Conservation (phyloP, 53 echinoderm and acorn worm species). For the Crossaster papposus region DNA sequence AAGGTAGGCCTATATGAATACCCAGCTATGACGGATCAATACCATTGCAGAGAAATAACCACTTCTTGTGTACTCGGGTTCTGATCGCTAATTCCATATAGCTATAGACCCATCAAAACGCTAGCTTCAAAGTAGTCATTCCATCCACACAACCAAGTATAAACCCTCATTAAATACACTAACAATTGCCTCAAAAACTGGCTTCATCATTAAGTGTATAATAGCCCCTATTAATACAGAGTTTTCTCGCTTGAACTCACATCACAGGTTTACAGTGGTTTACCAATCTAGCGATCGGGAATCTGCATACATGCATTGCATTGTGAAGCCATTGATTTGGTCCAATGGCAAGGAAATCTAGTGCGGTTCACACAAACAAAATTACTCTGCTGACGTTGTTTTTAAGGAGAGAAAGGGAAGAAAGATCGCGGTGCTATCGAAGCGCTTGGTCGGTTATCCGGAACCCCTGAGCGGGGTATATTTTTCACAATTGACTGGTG, state of each 20-base stretch:
- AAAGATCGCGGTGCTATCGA: not conserved
- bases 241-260: not conserved
- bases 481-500: not conserved
- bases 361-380: too few species aligned
- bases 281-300: not conserved
- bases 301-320: not conserved
- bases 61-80: too few species aligned
- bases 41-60: too few species aligned
- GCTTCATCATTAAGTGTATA: not conserved
- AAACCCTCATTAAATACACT: not conserved
- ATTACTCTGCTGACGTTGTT: too few species aligned
- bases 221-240: not conserved
- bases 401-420: not conserved
- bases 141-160: too few species aligned
- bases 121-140: too few species aligned
- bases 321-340: not conserved
- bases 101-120: too few species aligned
- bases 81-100: too few species aligned
- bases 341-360: too few species aligned
- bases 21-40: not conserved
- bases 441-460: constrained; percentile 23
- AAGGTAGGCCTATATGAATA: not conserved
- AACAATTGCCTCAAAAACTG: not conserved
- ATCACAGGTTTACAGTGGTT: not conserved
- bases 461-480: not conserved